Percentiles rank a stretch among this genome's conserved stretches.
phyloP scores from a whole-genome alignment of 2,113 vertebrate species.

The Rhabdornis inornatus region DNA sequence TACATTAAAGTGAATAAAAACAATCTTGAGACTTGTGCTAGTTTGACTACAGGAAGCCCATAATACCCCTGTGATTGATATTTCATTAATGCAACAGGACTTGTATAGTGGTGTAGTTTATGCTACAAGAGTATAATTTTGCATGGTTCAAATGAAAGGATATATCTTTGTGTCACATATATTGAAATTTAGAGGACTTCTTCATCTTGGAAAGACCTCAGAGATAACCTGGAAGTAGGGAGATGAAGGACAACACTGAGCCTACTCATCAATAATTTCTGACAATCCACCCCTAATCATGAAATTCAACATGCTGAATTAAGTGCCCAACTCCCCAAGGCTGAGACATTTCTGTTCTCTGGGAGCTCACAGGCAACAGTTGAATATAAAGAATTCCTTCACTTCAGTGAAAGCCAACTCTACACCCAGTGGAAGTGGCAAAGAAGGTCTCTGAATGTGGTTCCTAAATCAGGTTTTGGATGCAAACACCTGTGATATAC shows the following conservation, averaged over 20 bases:
- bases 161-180: not conserved
- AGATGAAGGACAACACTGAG: not conserved
- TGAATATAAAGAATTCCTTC: not conserved
- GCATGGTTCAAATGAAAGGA: not conserved
- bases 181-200: not conserved
- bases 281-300: not conserved
- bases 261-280: not conserved
- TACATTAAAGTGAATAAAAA: not conserved
- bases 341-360: not conserved
- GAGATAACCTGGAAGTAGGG: not conserved
- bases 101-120: not conserved
- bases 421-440: not conserved
- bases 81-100: not conserved
- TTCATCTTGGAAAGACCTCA: not conserved
- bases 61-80: not conserved
- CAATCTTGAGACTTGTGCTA: too few relatives aligned
- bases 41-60: not conserved
- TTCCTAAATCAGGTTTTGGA: not conserved
- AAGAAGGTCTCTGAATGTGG: not conserved
- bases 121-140: not conserved
- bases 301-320: not conserved
- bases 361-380: not conserved
- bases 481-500: not conserved
- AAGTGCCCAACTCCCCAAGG: not conserved
- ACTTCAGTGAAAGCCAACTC: not conserved